Percentiles rank a stretch among this genome's conserved stretches.
Evolutionary conservation across 1,140 invertebrate species (phyloP).

Genomic region (Pseudomyrmex sp.): DNA sequence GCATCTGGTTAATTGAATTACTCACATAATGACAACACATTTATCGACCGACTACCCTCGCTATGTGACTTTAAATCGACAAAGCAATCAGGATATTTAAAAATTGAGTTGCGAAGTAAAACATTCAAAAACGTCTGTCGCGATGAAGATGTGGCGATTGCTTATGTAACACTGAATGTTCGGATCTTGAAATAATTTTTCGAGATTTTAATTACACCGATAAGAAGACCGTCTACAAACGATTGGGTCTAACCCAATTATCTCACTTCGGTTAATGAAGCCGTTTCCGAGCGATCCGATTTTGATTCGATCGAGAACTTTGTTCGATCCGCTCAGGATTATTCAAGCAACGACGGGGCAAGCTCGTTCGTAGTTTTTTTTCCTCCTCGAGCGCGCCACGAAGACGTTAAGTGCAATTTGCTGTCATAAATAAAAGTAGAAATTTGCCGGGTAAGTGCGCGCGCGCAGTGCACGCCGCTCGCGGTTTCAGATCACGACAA

Average conservation of each 20-base stretch:
- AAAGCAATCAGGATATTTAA: background rate
- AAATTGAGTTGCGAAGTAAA: background rate
- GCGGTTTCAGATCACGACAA: slow-evolving; percentile 62
- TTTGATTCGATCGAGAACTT: background rate
- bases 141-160: no score
- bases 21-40: slow-evolving; percentile 14
- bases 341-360: slow-evolving; percentile 1
- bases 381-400: background rate
- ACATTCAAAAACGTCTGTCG: background rate
- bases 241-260: no score
- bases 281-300: background rate
- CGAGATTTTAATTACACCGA: no score
- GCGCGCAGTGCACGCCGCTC: slow-evolving; percentile 5
- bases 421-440: slow-evolving; percentile 67
- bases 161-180: no score
- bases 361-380: slow-evolving; percentile 5
- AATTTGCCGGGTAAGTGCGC: slow-evolving; percentile 15
- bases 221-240: no score
- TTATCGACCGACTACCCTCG: slow-evolving; percentile 13
- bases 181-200: no score
- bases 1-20: slow-evolving; percentile 20
- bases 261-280: background rate
- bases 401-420: slow-evolving; percentile 51
- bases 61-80: background rate
- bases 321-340: background rate